A percentile compares a stretch with the other conserved stretches of the same genome.
phyloP scores from a whole-genome alignment of 2,113 vertebrate genomes.

The Toxotes chatareus region DNA sequence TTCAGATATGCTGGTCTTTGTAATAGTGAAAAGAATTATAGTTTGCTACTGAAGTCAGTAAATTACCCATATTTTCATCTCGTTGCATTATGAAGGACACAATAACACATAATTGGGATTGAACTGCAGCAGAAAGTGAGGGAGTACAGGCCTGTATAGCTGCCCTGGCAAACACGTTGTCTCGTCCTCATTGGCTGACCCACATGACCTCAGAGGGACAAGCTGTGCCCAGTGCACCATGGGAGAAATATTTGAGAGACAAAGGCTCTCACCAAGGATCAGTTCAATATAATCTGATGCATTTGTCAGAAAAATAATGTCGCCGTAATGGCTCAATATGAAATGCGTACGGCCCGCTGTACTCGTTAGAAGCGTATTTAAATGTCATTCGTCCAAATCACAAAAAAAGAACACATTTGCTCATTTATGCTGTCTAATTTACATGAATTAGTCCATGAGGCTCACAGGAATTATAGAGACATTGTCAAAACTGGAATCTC shows the following conservation, averaged over 20 bases:
- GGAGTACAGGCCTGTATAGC: slow-evolving; percentile 12
- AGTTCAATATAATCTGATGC: slow-evolving; percentile 41
- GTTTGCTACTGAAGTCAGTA: slow-evolving; percentile 11
- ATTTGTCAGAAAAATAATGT: slow-evolving; percentile 40
- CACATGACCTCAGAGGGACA: slow-evolving; percentile 53
- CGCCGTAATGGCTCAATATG: slow-evolving; percentile 19
- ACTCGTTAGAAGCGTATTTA: slow-evolving; percentile 46
- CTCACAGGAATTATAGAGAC: slow-evolving; percentile 58
- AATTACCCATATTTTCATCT: slow-evolving; percentile 53
- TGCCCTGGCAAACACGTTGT: slow-evolving; percentile 47
- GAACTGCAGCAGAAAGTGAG: slow-evolving; percentile 45
- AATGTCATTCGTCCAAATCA: slow-evolving; percentile 33
- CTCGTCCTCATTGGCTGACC: slow-evolving; percentile 59
- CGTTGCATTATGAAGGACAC: slow-evolving; percentile 37
- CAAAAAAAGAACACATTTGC: slow-evolving; percentile 23
- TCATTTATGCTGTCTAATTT: slow-evolving; percentile 38
- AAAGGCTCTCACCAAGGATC: slow-evolving; percentile 43
- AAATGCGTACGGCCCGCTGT: slow-evolving; percentile 8
- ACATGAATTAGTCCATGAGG: slow-evolving; percentile 31
- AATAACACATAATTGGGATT: slow-evolving; percentile 53
- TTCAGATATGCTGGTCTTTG: slow-evolving; percentile 29
- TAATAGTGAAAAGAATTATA: slow-evolving; percentile 14
- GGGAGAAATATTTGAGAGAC: slow-evolving; percentile 49
- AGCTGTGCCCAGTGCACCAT: slow-evolving; percentile 57
- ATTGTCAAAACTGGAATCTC: slow-evolving; percentile 63